These are phyloP conservation scores for Eristalis arbustorum DNA, from an alignment of 2,888 invertebrate species.

Conservation along the genomic window DNA sequence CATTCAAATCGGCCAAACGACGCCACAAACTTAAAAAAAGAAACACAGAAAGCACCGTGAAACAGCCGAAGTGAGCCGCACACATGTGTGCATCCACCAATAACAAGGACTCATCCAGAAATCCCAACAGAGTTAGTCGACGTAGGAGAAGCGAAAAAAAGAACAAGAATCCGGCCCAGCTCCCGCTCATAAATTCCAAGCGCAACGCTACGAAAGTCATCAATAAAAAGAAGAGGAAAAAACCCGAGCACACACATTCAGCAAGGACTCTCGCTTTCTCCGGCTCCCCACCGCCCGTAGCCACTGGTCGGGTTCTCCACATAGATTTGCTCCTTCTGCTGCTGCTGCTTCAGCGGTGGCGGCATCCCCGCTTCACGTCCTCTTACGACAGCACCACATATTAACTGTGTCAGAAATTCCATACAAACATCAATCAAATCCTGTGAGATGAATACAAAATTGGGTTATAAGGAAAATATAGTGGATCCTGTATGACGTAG, in stretches of 20 bases:
- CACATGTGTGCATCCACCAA: not conserved
- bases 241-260: not conserved
- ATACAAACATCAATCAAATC: slow-evolving; percentile 71
- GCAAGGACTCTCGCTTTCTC: slow-evolving; percentile 11
- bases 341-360: not conserved
- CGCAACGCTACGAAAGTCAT: slow-evolving; percentile 62
- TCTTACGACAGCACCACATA: slow-evolving; percentile 54
- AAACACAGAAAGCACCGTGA: not conserved
- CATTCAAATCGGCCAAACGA: slow-evolving; percentile 63
- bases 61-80: not conserved
- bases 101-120: slow-evolving; percentile 23
- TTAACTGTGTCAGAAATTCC: slow-evolving; percentile 71
- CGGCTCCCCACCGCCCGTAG: not conserved
- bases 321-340: slow-evolving; percentile 51
- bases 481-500: slow-evolving; percentile 37
- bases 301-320: slow-evolving; percentile 30
- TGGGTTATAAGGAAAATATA: slow-evolving; percentile 56
- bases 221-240: slow-evolving; percentile 37
- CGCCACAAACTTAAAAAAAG: slow-evolving; percentile 40
- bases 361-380: not conserved
- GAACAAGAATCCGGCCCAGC: not conserved
- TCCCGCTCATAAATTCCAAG: slow-evolving; percentile 62
- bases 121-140: slow-evolving; percentile 40
- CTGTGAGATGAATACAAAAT: slow-evolving; percentile 70
- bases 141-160: slow-evolving; percentile 3